A percentile compares a stretch with the other conserved stretches of the same genome.
Conservation (phyloP, 1,140 invertebrate genomes). For the Kradibia gibbosae region DNA sequence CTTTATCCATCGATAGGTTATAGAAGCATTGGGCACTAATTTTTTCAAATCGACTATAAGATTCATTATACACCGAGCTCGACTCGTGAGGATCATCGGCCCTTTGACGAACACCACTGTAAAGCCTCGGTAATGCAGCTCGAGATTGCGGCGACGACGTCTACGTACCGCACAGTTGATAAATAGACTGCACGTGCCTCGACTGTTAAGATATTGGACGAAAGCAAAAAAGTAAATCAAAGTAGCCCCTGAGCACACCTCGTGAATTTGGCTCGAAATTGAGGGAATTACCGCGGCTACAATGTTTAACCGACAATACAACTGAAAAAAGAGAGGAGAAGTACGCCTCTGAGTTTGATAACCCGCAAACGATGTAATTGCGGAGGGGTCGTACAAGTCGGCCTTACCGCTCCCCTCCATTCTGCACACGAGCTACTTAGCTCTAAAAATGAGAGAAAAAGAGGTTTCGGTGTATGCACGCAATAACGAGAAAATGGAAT, state of each 20-base stretch:
- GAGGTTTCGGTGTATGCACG: conserved; percentile 35
- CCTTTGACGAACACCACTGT: no score
- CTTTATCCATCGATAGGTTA: neutral
- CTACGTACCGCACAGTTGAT: neutral
- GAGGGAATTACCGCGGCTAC: neutral
- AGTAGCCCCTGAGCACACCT: neutral
- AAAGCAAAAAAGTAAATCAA: neutral
- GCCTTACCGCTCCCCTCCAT: neutral
- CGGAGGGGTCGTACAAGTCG: neutral
- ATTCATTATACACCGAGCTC: no score
- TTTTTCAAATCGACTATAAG: no score
- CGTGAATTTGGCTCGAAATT: neutral
- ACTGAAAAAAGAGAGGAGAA: neutral
- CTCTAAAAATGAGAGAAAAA: no score
- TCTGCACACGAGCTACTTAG: neutral
- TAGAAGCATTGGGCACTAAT: neutral
- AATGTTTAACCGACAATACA: neutral
- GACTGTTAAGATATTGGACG: neutral
- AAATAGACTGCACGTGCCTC: neutral
- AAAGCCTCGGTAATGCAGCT: no score
- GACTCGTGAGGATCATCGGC: no score
- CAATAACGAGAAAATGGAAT: conserved; percentile 44
- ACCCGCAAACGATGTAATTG: conserved; percentile 39
- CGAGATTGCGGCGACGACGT: no score
- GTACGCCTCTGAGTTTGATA: conserved; percentile 28